Evolutionary conservation across 2,113 vertebrate species (phyloP).

Genomic region (Hydropotes inermis): DNA sequence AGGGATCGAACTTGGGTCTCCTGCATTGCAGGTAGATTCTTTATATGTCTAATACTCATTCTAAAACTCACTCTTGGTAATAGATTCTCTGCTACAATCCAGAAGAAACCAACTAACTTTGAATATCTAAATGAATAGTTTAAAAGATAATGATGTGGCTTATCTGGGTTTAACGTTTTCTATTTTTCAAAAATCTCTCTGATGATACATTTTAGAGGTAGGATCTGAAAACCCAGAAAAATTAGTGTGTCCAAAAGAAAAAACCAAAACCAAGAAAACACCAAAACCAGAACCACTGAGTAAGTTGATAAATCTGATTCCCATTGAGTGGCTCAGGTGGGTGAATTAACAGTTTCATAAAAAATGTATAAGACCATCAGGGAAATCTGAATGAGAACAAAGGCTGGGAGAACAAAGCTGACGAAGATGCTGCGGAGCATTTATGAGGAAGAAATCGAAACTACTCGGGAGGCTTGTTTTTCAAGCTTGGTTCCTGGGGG

Average conservation of each 20-base stretch:
- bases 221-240: constrained; percentile 15
- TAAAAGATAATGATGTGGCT: neutral
- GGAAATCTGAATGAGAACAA: constrained; percentile 31
- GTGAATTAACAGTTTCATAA: constrained; percentile 53
- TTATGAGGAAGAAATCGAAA: neutral
- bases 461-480: neutral
- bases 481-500: neutral
- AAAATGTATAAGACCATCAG: constrained; percentile 48
- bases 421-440: neutral
- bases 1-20: neutral
- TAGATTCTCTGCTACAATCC: neutral
- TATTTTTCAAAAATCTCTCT: constrained; percentile 8
- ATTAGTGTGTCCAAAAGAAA: neutral
- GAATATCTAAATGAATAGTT: constrained; percentile 2
- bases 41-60: constrained; percentile 16
- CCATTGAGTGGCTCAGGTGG: constrained; percentile 15
- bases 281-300: neutral
- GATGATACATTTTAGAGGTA: neutral
- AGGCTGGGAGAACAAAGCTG: constrained; percentile 36
- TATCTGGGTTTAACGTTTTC: neutral
- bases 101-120: constrained; percentile 39
- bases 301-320: constrained; percentile 14
- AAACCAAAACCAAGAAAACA: neutral
- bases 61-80: neutral
- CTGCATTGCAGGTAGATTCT: neutral